Conservation (phyloP, 1,140 invertebrate species). For the Drosophila takahashii region DNA sequence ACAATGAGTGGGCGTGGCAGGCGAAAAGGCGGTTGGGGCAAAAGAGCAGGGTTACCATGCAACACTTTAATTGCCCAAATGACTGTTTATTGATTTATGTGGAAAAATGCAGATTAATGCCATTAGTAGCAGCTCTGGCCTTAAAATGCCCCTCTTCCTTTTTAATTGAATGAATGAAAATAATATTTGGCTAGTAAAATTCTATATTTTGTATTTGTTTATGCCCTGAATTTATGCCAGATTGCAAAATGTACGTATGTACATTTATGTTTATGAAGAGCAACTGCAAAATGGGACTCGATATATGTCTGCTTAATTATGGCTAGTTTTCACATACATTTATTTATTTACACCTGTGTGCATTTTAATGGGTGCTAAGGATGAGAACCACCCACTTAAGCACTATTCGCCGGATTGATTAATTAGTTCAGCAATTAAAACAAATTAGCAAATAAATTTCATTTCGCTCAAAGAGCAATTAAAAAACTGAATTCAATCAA, state of each 20-base stretch:
- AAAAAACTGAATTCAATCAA: slow-evolving; percentile 33
- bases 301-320: slow-evolving; percentile 38
- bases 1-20: slow-evolving; percentile 44
- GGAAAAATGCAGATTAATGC: slow-evolving; percentile 70
- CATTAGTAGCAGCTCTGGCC: slow-evolving; percentile 34
- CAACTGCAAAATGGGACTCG: slow-evolving; percentile 29
- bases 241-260: slow-evolving; percentile 14
- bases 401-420: slow-evolving; percentile 19
- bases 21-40: background rate
- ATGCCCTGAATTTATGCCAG: slow-evolving; percentile 19
- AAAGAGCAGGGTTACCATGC: slow-evolving; percentile 46
- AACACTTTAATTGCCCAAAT: slow-evolving; percentile 73
- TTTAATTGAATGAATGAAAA: slow-evolving; percentile 27
- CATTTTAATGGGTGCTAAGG: background rate
- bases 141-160: background rate
- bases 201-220: slow-evolving; percentile 12
- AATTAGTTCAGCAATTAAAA: slow-evolving; percentile 45
- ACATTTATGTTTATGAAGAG: slow-evolving; percentile 2
- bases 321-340: slow-evolving; percentile 33
- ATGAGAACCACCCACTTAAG: slow-evolving; percentile 12
- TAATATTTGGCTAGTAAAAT: slow-evolving; percentile 26
- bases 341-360: slow-evolving; percentile 40
- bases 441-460: slow-evolving; percentile 45
- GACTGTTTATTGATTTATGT: slow-evolving; percentile 75
- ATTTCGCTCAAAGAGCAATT: slow-evolving; percentile 30